A percentile compares a stretch with the other conserved stretches of the same genome.
Evolutionary conservation across 2,113 vertebrate genomes (phyloP).

Genomic region (Capra hircus): DNA sequence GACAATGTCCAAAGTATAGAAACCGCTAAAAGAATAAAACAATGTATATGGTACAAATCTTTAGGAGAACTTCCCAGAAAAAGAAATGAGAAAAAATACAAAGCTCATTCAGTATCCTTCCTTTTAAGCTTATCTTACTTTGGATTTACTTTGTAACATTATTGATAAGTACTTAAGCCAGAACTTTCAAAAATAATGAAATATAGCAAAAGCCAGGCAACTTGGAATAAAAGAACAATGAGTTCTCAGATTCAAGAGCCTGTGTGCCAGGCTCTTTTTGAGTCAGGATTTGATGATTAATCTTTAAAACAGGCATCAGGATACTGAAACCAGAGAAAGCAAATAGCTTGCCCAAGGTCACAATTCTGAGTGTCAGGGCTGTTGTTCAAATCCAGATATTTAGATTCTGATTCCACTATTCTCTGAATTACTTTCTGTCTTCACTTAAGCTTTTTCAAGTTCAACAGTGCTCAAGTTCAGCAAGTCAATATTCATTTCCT

Average conservation of each 20-base stretch:
- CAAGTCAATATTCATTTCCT: neutral
- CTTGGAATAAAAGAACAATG: neutral
- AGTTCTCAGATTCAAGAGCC: neutral
- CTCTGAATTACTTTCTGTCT: neutral
- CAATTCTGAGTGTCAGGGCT: neutral
- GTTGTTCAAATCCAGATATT: neutral
- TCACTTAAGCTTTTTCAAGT: neutral
- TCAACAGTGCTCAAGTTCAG: neutral
- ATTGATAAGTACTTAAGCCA: neutral
- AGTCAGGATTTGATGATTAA: neutral
- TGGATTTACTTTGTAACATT: neutral
- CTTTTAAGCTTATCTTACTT: neutral
- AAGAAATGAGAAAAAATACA: neutral
- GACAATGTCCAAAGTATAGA: neutral
- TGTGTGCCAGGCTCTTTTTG: neutral
- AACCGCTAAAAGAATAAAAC: neutral
- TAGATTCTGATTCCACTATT: neutral
- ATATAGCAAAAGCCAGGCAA: neutral
- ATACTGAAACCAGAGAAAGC: neutral
- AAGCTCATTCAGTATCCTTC: neutral
- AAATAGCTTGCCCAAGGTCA: neutral
- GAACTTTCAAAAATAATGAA: constrained; percentile 18
- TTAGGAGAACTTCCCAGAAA: neutral
- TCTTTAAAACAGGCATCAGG: neutral
- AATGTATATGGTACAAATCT: neutral